Conservation (phyloP, 2,888 invertebrate genomes). For the Plagodis pulveraria region DNA sequence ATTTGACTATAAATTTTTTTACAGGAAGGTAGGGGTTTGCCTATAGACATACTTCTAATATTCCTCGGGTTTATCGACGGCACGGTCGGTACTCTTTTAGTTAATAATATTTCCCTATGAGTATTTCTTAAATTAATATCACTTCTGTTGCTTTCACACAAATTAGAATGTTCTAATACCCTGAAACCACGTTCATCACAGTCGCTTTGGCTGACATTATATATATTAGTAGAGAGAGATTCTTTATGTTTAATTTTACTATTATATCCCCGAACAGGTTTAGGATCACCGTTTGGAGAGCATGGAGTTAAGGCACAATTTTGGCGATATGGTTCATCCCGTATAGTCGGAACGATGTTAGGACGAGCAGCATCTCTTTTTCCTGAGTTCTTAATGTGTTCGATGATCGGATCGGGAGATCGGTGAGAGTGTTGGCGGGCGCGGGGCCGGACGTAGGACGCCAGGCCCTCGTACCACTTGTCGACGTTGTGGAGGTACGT, state of each 20-base stretch:
- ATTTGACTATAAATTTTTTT: slow-evolving; percentile 23
- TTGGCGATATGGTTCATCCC: background rate
- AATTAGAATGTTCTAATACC: slow-evolving; percentile 31
- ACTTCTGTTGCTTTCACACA: slow-evolving; percentile 42
- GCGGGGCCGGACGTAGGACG: slow-evolving; percentile 34
- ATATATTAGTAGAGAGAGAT: slow-evolving; percentile 15
- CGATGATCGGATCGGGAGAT: background rate
- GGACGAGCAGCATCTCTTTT: background rate
- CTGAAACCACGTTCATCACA: slow-evolving; percentile 28
- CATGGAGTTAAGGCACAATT: no score
- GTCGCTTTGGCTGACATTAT: slow-evolving; percentile 11
- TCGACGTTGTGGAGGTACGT: slow-evolving; percentile 44
- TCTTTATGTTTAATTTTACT: slow-evolving; percentile 9
- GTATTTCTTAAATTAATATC: slow-evolving; percentile 54
- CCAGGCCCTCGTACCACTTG: slow-evolving; percentile 54
- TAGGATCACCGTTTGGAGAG: background rate
- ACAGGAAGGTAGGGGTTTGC: slow-evolving; percentile 35
- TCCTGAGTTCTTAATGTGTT: background rate
- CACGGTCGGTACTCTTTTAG: slow-evolving; percentile 45
- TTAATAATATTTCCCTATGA: slow-evolving; percentile 52
- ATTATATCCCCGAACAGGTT: background rate
- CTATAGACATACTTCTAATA: slow-evolving; percentile 64
- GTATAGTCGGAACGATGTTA: background rate
- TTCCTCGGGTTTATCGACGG: slow-evolving; percentile 60
- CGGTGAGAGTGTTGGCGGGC: slow-evolving; percentile 9